Percentiles rank a stretch among this genome's conserved stretches.
These are phyloP conservation scores for Pteronura brasiliensis DNA, from an alignment of 2,113 vertebrate genomes.

Conservation along the genomic window DNA sequence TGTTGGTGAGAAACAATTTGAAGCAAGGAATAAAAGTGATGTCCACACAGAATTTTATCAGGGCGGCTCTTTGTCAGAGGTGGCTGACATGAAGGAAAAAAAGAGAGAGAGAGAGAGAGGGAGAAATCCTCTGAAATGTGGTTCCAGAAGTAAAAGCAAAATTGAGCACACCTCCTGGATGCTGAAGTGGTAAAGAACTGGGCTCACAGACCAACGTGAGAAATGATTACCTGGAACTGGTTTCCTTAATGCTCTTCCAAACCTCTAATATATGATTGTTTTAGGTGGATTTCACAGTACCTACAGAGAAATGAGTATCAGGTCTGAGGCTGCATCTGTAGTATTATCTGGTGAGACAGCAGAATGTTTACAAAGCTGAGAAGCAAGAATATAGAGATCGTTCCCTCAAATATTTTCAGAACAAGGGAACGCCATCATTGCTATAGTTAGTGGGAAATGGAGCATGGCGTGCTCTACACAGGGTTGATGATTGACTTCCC, in stretches of 20 bases:
- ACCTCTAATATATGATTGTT: background rate
- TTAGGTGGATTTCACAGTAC: background rate
- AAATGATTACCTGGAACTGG: background rate
- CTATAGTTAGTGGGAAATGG: background rate
- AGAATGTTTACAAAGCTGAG: background rate
- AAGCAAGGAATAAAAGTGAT: background rate
- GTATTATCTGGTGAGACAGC: background rate
- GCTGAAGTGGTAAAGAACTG: background rate
- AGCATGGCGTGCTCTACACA: background rate
- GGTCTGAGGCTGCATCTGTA: background rate
- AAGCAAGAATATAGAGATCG: background rate
- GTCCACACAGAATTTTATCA: background rate
- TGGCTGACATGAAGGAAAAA: background rate
- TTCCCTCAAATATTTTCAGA: slow-evolving; percentile 1
- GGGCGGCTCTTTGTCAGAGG: background rate
- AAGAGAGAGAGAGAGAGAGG: background rate
- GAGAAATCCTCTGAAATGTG: background rate
- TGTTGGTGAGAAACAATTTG: background rate
- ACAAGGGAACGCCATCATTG: background rate
- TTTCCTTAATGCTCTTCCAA: slow-evolving; percentile 2
- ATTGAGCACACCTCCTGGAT: background rate
- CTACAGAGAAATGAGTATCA: background rate
- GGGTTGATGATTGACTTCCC: background rate
- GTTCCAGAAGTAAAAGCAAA: slow-evolving; percentile 11
- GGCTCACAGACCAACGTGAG: background rate